Percentiles rank a stretch among this genome's conserved stretches.
These are phyloP conservation scores for Lutjanus argentimaculatus DNA, from an alignment of 2,797 vertebrate species.

Conservation along the genomic window DNA sequence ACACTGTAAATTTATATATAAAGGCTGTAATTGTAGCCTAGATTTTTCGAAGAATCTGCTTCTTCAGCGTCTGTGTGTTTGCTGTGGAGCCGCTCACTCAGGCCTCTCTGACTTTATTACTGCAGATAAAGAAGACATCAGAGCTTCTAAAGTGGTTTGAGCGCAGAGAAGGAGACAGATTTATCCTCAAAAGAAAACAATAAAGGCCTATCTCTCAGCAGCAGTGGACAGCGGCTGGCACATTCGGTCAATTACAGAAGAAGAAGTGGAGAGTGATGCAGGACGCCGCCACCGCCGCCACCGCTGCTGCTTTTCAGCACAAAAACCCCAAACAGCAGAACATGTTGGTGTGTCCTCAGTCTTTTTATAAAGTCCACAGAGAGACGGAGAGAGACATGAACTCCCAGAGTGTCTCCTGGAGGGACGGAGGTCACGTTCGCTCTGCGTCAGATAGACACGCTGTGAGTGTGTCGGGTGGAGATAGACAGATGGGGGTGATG, in stretches of 20 bases:
- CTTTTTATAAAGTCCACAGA: neutral
- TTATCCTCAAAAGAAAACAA: constrained; percentile 64
- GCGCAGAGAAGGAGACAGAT: constrained; percentile 41
- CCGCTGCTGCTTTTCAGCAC: constrained; percentile 21
- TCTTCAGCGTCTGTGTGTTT: constrained; percentile 20
- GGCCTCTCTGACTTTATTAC: constrained; percentile 51
- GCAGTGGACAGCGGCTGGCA: constrained; percentile 47
- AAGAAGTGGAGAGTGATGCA: constrained; percentile 8
- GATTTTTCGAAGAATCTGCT: constrained; percentile 9
- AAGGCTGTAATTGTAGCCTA: neutral
- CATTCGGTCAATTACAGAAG: constrained; percentile 41
- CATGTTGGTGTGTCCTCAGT: constrained; percentile 13
- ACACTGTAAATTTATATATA: neutral
- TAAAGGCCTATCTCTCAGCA: constrained; percentile 55
- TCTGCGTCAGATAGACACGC: constrained; percentile 32
- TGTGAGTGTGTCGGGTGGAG: constrained; percentile 5
- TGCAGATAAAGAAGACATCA: constrained; percentile 55
- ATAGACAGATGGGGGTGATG: constrained; percentile 14
- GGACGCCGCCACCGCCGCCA: neutral
- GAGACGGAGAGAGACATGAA: constrained; percentile 6
- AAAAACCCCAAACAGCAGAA: constrained; percentile 24
- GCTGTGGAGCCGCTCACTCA: constrained; percentile 19
- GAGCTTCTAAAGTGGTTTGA: constrained; percentile 56
- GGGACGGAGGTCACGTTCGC: constrained; percentile 30
- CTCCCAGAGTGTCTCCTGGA: constrained; percentile 26